phyloP scores from a whole-genome alignment of 2,797 vertebrate genomes.

The Cryptoblepharus egeriae region DNA sequence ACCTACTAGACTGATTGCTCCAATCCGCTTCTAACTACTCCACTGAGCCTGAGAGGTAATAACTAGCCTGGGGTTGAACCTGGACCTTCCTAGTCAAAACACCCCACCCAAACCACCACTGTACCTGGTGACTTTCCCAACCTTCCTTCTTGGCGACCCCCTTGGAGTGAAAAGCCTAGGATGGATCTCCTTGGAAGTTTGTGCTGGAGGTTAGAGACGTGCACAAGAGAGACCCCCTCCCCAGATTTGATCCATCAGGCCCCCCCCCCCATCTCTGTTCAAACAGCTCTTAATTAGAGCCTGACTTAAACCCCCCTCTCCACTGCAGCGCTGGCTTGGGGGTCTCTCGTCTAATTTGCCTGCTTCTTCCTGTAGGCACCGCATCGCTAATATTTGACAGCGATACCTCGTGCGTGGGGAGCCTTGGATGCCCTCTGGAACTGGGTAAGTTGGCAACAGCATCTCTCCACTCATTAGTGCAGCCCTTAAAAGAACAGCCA shows the following conservation, averaged over 20 bases:
- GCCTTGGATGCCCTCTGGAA: background rate
- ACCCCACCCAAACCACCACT: background rate
- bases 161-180: background rate
- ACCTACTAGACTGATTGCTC: too few species aligned
- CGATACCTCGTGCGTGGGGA: background rate
- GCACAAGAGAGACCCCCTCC: too few species aligned
- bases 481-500: background rate
- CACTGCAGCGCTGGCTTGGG: background rate
- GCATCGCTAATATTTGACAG: background rate
- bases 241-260: background rate
- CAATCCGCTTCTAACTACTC: too few species aligned
- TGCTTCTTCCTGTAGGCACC: background rate
- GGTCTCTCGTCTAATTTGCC: constrained; percentile 47
- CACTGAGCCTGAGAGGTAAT: too few species aligned
- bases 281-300: constrained; percentile 49
- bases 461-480: background rate
- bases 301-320: constrained; percentile 7
- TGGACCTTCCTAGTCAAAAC: too few species aligned
- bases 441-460: constrained; percentile 1
- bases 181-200: too few species aligned
- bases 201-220: background rate
- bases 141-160: too few species aligned
- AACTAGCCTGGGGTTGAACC: too few species aligned
- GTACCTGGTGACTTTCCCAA: background rate
- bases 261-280: constrained; percentile 31